phyloP scores from a whole-genome alignment of 2,113 vertebrate species.

The Grus americana region DNA sequence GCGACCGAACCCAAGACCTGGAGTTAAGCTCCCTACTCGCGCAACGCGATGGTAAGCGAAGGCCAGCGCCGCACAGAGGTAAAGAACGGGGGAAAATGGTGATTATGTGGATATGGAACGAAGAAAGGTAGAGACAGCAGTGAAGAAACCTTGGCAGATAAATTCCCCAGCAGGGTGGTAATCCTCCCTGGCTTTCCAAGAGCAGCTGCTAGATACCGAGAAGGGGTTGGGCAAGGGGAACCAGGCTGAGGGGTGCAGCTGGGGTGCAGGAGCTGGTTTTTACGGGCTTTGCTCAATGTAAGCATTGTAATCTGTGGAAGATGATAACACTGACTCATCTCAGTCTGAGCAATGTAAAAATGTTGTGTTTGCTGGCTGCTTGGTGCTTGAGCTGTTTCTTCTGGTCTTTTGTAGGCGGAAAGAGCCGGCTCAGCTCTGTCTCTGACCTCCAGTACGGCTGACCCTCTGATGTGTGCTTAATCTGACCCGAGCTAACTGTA shows the following conservation, averaged over 20 bases:
- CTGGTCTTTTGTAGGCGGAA: not conserved
- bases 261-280: not conserved
- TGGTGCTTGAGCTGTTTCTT: not conserved
- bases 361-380: not conserved
- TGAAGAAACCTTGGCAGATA: not conserved
- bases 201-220: accelerated
- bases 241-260: not conserved
- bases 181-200: not conserved
- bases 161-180: not conserved
- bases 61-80: accelerated
- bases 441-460: not conserved
- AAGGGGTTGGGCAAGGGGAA: not conserved
- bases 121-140: too few relatives aligned
- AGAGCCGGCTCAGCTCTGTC: not conserved
- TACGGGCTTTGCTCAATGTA: accelerated
- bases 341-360: not conserved
- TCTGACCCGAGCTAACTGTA: not conserved
- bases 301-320: not conserved
- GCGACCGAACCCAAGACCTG: accelerated
- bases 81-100: not conserved
- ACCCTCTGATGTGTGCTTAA: not conserved
- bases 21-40: accelerated
- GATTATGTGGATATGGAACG: accelerated
- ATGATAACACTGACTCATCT: not conserved
- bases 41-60: accelerated